Base-by-base conservation (phyloP, 1,140 invertebrate species). In the Sarcophaga peregrina region DNA sequence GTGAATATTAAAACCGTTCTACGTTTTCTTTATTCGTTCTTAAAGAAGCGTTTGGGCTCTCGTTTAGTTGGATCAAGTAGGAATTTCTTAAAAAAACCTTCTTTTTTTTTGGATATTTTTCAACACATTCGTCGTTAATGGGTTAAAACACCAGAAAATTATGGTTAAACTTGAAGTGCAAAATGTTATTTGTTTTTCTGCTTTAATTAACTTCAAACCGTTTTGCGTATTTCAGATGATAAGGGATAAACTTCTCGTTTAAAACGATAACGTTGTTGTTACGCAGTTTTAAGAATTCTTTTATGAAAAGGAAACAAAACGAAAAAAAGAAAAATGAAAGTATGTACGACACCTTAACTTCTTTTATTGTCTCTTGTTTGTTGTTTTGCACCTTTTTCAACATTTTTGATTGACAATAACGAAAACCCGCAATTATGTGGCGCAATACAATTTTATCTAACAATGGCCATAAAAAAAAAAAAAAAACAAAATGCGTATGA, bases 361-460 rank as follows among this genome's bases (percentile, higher is more conserved):
- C 17, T 20, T 50, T 52, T 20, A n/a, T 78, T 78, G 25, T 78
- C 75, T 50, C n/a, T n/a, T n/a, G n/a, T 37, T 1, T 37, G 25
- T 37, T 37, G 13, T 48, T 78, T 78, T 78, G 47, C 75, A 78
- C 75, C 75, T 78, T 78, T 78, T 78, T 78, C 47, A 37, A 1
- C 25, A 52, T 50, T 50, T 52, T 78, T 78, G 75, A 78, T 78
- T 78, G 75, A 78, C 75, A 50, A 50, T 11, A 78, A 78, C n/a
- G 47, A 76, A 52, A 78, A 48, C 75, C 75, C 75, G 20, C 13
- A 78, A 78, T 78, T 78, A 78, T 78, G 17, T 78, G 75, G 48
- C 75, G 75, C 75, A 50, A 48, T 48, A 78, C n/a, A 78, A 25
- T 37, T 78, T 78, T 47, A 17, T 50, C 75, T 20, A 78, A 48